A percentile compares a stretch with the other conserved stretches of the same genome.
Conservation (phyloP, 2,797 vertebrate genomes). For the Liasis olivaceus region DNA sequence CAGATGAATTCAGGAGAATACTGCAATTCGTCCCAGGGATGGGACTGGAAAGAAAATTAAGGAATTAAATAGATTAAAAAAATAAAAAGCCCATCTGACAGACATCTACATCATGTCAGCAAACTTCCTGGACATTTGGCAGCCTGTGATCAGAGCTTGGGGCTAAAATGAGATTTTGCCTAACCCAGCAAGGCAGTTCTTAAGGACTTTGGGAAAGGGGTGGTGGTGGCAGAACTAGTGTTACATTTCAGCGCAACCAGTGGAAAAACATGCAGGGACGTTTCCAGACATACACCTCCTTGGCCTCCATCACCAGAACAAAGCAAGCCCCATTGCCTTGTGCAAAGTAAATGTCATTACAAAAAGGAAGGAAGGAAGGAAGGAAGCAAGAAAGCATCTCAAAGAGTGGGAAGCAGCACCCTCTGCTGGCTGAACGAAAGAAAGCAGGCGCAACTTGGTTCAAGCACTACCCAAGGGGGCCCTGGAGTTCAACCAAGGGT, state of each 20-base stretch:
- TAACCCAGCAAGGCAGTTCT: not conserved
- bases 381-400: not conserved
- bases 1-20: not conserved
- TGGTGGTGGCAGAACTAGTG: not conserved
- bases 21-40: not conserved
- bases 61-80: not conserved
- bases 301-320: conserved; percentile 35
- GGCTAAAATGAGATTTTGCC: not conserved
- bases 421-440: conserved; percentile 50
- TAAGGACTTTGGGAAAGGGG: not conserved
- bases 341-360: not conserved
- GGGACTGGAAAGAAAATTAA: not conserved
- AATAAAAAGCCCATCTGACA: not conserved
- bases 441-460: not conserved
- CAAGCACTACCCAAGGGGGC: not conserved
- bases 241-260: not conserved
- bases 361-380: not conserved
- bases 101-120: not conserved
- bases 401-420: conserved; percentile 25
- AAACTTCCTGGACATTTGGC: not conserved
- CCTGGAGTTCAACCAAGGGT: not conserved
- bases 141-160: not conserved
- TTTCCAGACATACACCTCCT: not conserved
- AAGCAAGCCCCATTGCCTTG: not conserved
- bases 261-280: conserved; percentile 33